A percentile compares a stretch with the other conserved stretches of the same genome.
Evolutionary conservation across 1,140 invertebrate genomes (phyloP).

Genomic region (Leucophenga varia): DNA sequence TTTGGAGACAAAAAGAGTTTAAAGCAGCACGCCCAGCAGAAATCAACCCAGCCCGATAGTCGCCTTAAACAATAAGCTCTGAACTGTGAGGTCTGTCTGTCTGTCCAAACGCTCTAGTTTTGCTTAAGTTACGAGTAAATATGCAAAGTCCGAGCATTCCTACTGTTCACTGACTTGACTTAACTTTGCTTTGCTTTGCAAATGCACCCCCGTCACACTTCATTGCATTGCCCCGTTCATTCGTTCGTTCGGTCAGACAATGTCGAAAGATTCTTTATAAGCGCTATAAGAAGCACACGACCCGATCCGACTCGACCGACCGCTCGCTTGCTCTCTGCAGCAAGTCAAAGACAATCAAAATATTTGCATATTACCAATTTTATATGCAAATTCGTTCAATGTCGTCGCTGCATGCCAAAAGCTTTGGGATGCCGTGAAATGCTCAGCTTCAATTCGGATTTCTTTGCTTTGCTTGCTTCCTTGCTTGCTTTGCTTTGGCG

Average conservation of each 20-base stretch:
- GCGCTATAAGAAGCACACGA: conserved; percentile 25
- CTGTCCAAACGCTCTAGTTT: conserved; percentile 42
- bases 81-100: conserved; percentile 1
- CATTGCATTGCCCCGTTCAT: no score
- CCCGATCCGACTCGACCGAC: no score
- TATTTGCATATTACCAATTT: conserved; percentile 54
- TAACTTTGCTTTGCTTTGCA: no score
- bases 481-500: conserved; percentile 8
- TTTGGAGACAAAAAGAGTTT: not conserved
- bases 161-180: conserved; percentile 21
- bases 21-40: no score
- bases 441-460: not conserved
- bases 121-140: conserved; percentile 24
- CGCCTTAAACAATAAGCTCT: not conserved
- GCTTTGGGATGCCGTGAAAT: no score
- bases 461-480: not conserved
- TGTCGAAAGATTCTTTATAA: conserved; percentile 44
- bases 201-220: no score
- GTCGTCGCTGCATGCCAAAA: no score
- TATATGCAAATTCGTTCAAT: conserved; percentile 55
- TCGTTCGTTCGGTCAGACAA: no score
- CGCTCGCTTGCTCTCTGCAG: no score
- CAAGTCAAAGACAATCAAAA: conserved; percentile 49
- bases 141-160: conserved; percentile 38
- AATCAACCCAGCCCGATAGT: no score